Conservation (phyloP, 2,797 vertebrate genomes). For the Megalops cyprinoides region DNA sequence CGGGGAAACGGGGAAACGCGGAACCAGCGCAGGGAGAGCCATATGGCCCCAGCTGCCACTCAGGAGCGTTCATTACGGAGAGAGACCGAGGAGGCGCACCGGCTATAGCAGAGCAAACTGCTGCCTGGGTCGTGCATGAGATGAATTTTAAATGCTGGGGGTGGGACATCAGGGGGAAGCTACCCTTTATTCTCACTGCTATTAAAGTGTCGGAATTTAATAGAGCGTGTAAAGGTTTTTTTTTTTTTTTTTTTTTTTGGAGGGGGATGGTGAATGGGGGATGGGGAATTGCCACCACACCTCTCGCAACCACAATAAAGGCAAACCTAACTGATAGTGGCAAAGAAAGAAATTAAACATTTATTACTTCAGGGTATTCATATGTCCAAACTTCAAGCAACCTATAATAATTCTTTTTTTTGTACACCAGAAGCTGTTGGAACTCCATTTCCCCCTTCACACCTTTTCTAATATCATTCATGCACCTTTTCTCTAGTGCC, state of each 20-base stretch:
- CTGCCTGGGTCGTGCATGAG: background rate
- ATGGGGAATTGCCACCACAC: background rate
- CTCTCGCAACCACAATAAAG: background rate
- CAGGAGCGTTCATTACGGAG: constrained; percentile 4
- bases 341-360: background rate
- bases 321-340: background rate
- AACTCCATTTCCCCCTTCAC: background rate
- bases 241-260: background rate
- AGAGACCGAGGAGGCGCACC: background rate
- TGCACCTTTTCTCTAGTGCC: background rate
- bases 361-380: background rate
- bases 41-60: background rate
- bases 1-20: background rate
- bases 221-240: background rate
- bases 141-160: background rate
- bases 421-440: background rate
- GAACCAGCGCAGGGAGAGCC: background rate
- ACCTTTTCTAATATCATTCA: background rate
- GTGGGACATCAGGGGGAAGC: background rate
- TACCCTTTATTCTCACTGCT: background rate
- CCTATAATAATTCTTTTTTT: background rate
- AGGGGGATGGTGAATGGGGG: background rate
- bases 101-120: background rate
- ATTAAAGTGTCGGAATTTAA: background rate
- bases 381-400: background rate